Conservation (phyloP, 2,113 vertebrate genomes). For the Microtus ochrogaster region DNA sequence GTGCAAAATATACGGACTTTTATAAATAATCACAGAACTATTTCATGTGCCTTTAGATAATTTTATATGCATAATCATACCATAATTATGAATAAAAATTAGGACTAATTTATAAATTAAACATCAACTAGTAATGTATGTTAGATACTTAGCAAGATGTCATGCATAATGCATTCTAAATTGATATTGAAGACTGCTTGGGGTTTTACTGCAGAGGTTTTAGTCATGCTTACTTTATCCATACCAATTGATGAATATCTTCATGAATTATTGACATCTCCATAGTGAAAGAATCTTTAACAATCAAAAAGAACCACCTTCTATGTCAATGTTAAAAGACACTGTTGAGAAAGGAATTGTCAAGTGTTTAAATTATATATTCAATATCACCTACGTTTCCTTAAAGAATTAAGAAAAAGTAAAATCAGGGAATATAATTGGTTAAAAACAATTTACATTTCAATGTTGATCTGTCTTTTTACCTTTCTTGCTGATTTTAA, state of each 20-base stretch:
- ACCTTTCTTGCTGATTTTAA: not conserved
- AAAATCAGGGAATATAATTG: not conserved
- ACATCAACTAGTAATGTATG: not conserved
- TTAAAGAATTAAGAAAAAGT: not conserved
- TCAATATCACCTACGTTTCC: not conserved
- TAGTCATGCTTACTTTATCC: not conserved
- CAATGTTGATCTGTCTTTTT: not conserved
- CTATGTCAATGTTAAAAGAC: not conserved
- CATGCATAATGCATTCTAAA: not conserved
- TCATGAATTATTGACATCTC: not conserved
- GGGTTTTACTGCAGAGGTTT: not conserved
- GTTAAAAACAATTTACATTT: not conserved
- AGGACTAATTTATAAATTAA: conserved; percentile 23
- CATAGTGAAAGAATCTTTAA: not conserved
- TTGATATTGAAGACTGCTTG: not conserved
- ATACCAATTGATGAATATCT: not conserved
- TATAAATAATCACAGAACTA: not conserved
- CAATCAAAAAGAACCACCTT: not conserved
- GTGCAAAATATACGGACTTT: not conserved
- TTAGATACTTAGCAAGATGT: not conserved
- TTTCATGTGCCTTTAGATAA: not conserved
- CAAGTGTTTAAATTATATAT: not conserved
- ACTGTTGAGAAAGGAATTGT: not conserved
- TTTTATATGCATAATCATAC: not conserved
- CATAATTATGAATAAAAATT: not conserved